Conservation (phyloP, 2,797 vertebrate genomes). For the Hybognathus amarus region DNA sequence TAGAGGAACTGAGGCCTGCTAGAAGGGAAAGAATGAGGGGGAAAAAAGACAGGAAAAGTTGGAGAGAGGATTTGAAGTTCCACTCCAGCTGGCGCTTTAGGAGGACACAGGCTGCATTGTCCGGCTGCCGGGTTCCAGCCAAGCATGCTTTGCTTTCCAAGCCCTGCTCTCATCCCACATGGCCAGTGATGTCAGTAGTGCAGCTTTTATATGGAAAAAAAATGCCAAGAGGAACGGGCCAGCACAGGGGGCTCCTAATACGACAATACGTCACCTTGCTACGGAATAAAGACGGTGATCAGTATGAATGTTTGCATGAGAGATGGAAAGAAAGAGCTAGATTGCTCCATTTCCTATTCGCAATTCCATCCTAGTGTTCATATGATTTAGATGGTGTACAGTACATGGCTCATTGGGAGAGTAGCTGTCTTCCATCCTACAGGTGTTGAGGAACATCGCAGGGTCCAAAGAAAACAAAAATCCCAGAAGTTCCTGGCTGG, state of each 20-base stretch:
- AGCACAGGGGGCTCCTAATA: slow-evolving; percentile 28
- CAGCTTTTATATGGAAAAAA: slow-evolving; percentile 42
- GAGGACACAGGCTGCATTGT: slow-evolving; percentile 69
- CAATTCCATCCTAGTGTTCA: slow-evolving; percentile 38
- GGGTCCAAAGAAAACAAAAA: slow-evolving; percentile 37
- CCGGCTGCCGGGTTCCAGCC: slow-evolving; percentile 59
- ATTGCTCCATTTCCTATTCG: slow-evolving; percentile 42
- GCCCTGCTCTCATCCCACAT: slow-evolving; percentile 55
- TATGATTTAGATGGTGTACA: slow-evolving; percentile 56
- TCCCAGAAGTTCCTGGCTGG: slow-evolving; percentile 16
- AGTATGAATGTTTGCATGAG: slow-evolving; percentile 3
- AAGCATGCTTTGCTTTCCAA: slow-evolving; percentile 59
- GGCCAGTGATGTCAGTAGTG: slow-evolving; percentile 60
- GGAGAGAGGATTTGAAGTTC: slow-evolving; percentile 61
- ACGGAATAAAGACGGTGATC: not conserved
- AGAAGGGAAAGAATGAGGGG: slow-evolving; percentile 20
- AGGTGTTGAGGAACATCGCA: slow-evolving; percentile 30
- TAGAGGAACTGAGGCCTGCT: slow-evolving; percentile 46
- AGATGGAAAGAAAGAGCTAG: not conserved
- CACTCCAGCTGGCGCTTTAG: slow-evolving; percentile 66
- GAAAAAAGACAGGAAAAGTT: slow-evolving; percentile 47
- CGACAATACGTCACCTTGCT: slow-evolving; percentile 16
- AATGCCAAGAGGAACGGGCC: slow-evolving; percentile 4
- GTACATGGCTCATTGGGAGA: slow-evolving; percentile 46
- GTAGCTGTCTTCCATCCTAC: slow-evolving; percentile 47